Evolutionary conservation across 92 coral and sea anemone genomes (phyloP).

Genomic region (Paramuricea clavata): DNA sequence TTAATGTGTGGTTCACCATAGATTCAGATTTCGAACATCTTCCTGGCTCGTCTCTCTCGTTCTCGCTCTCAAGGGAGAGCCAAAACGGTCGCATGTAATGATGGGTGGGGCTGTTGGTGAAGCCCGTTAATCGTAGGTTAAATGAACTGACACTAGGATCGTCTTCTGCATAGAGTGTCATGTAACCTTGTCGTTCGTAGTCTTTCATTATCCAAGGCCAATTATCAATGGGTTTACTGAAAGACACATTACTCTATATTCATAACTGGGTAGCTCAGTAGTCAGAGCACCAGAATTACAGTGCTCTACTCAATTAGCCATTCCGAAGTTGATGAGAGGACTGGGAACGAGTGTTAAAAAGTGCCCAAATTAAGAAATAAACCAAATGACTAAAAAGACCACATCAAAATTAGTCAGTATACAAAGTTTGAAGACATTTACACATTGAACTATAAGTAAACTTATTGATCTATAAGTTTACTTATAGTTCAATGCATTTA

Average conservation of each 20-base stretch:
- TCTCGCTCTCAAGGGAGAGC: slow-evolving; percentile 72
- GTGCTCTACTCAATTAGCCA: no score
- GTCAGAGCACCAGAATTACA: no score
- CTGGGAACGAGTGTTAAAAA: no score
- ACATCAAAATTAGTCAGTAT: no score
- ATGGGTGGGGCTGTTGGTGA: slow-evolving; percentile 70
- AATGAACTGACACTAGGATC: slow-evolving; percentile 81
- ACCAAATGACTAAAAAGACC: no score
- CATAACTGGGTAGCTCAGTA: no score
- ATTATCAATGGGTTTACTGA: slow-evolving; percentile 73
- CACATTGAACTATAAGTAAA: no score
- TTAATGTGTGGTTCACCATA: slow-evolving; percentile 84
- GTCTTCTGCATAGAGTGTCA: slow-evolving; percentile 81
- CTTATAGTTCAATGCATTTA: no score
- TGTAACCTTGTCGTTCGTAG: slow-evolving; percentile 79
- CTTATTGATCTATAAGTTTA: no score
- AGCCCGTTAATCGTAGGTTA: slow-evolving; percentile 82
- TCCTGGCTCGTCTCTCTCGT: slow-evolving; percentile 82
- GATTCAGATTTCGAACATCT: slow-evolving; percentile 78
- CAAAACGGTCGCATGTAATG: slow-evolving; percentile 91
- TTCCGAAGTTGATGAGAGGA: no score
- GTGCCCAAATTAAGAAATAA: no score
- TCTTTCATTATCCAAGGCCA: slow-evolving; percentile 96
- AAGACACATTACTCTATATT: neutral
- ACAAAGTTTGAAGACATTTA: no score